Percentiles rank a stretch among this genome's conserved stretches.
Evolutionary conservation across 2,888 invertebrate genomes (phyloP).

Genomic region (Leucophenga maculata): DNA sequence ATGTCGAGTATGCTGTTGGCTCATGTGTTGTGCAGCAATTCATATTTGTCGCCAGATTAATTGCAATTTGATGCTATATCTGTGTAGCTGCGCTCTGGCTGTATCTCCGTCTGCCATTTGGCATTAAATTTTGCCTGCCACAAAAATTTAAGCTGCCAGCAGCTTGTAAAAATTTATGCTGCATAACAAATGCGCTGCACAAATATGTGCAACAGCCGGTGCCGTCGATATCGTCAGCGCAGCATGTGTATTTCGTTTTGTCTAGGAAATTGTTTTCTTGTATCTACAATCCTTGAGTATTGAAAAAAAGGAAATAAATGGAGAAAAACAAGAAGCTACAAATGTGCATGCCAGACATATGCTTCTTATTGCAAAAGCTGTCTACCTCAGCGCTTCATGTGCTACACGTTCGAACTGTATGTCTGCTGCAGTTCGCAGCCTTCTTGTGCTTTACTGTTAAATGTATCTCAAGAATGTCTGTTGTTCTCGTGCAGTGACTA

Average conservation of each 20-base stretch:
- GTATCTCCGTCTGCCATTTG: not conserved
- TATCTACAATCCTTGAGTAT: slow-evolving; percentile 8
- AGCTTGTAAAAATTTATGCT: slow-evolving; percentile 5
- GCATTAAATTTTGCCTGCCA: not conserved
- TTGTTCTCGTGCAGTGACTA: too few species aligned
- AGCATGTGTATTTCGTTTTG: not conserved
- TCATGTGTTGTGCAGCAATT: slow-evolving; percentile 3
- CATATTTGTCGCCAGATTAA: slow-evolving; percentile 8
- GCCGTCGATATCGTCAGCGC: not conserved
- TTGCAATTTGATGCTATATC: slow-evolving; percentile 19
- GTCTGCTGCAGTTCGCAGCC: too few species aligned
- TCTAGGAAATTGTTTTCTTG: slow-evolving; percentile 21
- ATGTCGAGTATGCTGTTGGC: slow-evolving; percentile 25
- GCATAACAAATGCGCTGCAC: not conserved
- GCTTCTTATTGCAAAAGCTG: not conserved
- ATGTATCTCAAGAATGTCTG: too few species aligned
- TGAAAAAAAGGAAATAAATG: not conserved
- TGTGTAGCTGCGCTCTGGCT: not conserved
- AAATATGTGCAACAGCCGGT: slow-evolving; percentile 14
- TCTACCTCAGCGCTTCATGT: slow-evolving; percentile 5
- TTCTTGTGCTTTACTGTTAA: too few species aligned
- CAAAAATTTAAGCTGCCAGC: slow-evolving; percentile 9
- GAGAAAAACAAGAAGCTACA: not conserved
- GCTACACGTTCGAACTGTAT: slow-evolving; percentile 20
- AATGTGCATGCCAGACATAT: too few species aligned